Base-by-base conservation (phyloP, 2,113 vertebrate species). In the Vulpes vulpes region DNA sequence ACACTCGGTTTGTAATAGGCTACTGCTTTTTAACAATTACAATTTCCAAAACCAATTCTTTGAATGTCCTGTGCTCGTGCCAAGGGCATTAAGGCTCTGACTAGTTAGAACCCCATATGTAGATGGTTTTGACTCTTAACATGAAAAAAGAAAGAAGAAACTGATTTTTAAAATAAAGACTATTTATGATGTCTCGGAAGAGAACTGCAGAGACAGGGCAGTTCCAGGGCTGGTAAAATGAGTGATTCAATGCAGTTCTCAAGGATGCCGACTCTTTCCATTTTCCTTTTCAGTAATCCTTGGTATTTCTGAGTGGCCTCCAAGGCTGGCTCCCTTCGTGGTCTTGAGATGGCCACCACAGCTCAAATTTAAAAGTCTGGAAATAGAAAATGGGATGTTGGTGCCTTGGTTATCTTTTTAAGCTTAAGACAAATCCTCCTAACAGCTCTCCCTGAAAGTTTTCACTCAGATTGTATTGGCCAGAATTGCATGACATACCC, bases 151-250 rank as follows among this genome's bases (percentile, higher is more conserved):
- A 69, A 60, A 93, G 51, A 51, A 64, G 71, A 81, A 89, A 67
- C 38, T 27, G 4, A 60, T 93, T 79, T 74, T 92, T 51, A 20
- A 78, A 51, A 57, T 87, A 92, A 83, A 25, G 30, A 59, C 32
- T 76, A 91, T 87, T 51, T 74, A 16, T 82, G 74, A 23, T 43
- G 32, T 92, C 83, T 12, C 65, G 82, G 76, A 62, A 94, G 90
- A 96, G 32, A 92, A 73, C 55, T 74, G 10, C 57, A 43, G 74
- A 79, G 51, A 51, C 5, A 55, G 22, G 23, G n/a, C 67, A 82
- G 67, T n/a, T 67, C 10, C 3, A 30, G 49, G 60, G 15, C 38
- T 57, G 69, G 27, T 62, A 74, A 73, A 49, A 69, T 84, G 35
- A 23, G 35, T 81, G 59, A 92, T 14, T 49, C 1, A 0, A 0